phyloP scores from a whole-genome alignment of 1,140 invertebrate species.

The Brachionus asplanchnoidis region DNA sequence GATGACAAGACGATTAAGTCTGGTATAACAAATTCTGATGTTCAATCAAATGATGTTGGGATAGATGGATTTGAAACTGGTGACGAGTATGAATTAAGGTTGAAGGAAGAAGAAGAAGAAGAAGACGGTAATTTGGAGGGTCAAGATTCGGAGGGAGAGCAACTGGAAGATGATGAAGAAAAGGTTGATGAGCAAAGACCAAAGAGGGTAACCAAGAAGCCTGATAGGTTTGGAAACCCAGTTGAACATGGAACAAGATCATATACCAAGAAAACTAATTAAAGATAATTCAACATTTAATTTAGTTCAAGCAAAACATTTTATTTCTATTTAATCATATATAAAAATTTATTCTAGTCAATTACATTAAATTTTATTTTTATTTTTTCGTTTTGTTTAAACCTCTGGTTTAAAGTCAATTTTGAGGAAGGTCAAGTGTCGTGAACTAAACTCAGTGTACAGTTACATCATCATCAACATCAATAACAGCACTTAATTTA shows the following conservation, averaged over 20 bases:
- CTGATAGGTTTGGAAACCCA: neutral
- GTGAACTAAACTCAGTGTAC: neutral
- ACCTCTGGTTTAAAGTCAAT: neutral
- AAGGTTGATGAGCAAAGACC: neutral
- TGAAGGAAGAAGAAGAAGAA: too few species aligned
- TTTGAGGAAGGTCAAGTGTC: neutral
- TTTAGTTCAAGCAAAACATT: neutral
- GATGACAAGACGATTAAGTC: neutral
- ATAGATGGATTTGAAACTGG: neutral
- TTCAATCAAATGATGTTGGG: neutral
- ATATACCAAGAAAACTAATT: neutral
- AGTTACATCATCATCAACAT: neutral
- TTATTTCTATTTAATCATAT: neutral
- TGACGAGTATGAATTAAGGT: too few species aligned
- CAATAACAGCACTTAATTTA: neutral
- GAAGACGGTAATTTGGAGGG: too few species aligned
- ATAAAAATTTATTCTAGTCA: neutral
- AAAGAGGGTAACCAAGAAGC: neutral
- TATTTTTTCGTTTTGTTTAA: neutral
- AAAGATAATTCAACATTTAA: neutral
- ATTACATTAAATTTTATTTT: too few species aligned
- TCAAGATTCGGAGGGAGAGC: too few species aligned
- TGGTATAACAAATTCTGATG: neutral
- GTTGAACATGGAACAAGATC: neutral
- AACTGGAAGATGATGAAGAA: neutral